Evolutionary conservation across 2,113 vertebrate genomes (phyloP).

Genomic region (Arizona elegans): DNA sequence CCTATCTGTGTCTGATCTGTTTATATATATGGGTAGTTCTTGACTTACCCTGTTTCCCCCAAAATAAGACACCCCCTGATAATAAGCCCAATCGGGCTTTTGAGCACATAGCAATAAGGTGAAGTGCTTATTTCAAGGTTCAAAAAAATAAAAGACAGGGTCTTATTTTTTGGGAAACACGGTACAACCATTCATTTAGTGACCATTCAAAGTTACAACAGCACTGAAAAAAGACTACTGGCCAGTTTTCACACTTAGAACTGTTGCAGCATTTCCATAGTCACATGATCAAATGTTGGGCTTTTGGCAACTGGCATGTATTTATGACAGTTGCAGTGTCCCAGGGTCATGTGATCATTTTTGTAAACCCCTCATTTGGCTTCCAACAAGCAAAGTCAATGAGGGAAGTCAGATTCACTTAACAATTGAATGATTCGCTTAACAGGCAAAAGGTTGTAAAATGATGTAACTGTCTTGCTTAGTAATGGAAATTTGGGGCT

Average conservation of each 20-base stretch:
- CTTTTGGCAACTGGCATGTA: not conserved
- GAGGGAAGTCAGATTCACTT: not conserved
- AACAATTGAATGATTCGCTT: not conserved
- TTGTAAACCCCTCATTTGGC: not conserved
- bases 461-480: not conserved
- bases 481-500: not conserved
- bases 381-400: not conserved
- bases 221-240: not conserved
- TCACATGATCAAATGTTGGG: not conserved
- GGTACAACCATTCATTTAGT: not conserved
- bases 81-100: too few relatives aligned
- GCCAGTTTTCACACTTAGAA: not conserved
- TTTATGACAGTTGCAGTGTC: not conserved
- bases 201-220: not conserved
- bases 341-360: not conserved
- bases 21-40: not conserved
- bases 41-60: not conserved
- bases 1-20: not conserved
- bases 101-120: too few relatives aligned
- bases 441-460: not conserved
- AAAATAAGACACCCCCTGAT: too few relatives aligned
- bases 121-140: too few relatives aligned
- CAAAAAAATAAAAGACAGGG: too few relatives aligned
- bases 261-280: not conserved
- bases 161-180: too few relatives aligned